A percentile compares a stretch with the other conserved stretches of the same genome.
Conservation (phyloP, 2,888 invertebrate species). For the Galerucella nymphaeae region DNA sequence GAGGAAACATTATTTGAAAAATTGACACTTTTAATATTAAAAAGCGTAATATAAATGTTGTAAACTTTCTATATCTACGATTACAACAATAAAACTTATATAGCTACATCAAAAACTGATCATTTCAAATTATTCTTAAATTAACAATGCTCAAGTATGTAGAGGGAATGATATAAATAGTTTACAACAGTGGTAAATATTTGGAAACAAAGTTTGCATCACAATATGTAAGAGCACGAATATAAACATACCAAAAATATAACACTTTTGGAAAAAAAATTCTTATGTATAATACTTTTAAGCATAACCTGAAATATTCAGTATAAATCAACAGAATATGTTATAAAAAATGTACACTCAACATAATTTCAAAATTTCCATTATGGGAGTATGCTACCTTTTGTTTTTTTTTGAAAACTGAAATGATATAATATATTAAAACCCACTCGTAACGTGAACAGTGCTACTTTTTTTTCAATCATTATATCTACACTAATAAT, state of each 20-base stretch:
- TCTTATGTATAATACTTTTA: slow-evolving; percentile 30
- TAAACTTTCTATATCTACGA: slow-evolving; percentile 27
- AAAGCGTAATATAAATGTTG: slow-evolving; percentile 24
- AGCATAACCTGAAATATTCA: slow-evolving; percentile 26
- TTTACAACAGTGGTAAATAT: slow-evolving; percentile 29
- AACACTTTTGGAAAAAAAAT: slow-evolving; percentile 28
- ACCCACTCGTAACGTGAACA: slow-evolving; percentile 44
- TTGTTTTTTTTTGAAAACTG: slow-evolving; percentile 11
- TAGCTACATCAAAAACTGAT: neutral
- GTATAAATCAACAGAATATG: slow-evolving; percentile 17
- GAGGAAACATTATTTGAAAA: slow-evolving; percentile 23
- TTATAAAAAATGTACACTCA: slow-evolving; percentile 10
- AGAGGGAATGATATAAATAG: slow-evolving; percentile 18
- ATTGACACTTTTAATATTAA: slow-evolving; percentile 14
- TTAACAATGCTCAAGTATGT: neutral
- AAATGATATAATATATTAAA: slow-evolving; percentile 9
- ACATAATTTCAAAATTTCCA: slow-evolving; percentile 8
- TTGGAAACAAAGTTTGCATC: slow-evolving; percentile 26
- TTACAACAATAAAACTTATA: slow-evolving; percentile 3
- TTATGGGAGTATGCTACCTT: slow-evolving; percentile 21
- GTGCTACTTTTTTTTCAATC: slow-evolving; percentile 53
- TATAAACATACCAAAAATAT: slow-evolving; percentile 19
- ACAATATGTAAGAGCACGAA: slow-evolving; percentile 24
- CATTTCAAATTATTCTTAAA: neutral
- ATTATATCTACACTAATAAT: slow-evolving; percentile 54